Conservation (phyloP, 2,113 vertebrate genomes). For the Chaetops frenatus region DNA sequence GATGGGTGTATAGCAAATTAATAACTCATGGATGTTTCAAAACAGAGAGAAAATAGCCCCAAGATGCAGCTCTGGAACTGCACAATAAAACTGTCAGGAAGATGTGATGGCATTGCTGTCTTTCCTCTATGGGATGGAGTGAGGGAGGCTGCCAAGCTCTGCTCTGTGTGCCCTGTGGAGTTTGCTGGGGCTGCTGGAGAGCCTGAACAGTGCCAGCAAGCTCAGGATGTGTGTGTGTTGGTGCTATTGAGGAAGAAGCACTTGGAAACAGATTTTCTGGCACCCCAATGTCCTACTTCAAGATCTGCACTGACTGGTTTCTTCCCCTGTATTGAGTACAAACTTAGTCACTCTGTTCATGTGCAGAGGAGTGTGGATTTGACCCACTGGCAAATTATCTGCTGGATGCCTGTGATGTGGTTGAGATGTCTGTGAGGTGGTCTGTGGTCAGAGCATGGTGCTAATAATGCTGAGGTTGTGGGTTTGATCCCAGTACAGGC, state of each 20-base stretch:
- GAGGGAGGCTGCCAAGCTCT: not conserved
- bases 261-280: not conserved
- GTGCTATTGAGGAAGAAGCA: not conserved
- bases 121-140: not conserved
- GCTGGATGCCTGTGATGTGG: not conserved
- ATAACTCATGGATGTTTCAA: not conserved
- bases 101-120: not conserved
- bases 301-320: not conserved
- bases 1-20: not conserved
- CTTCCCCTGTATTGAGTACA: not conserved
- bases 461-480: too few species aligned
- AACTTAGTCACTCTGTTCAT: not conserved
- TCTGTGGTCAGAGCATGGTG: not conserved
- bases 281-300: not conserved
- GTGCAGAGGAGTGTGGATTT: not conserved
- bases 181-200: not conserved
- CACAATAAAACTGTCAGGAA: not conserved
- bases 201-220: not conserved
- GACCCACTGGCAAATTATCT: not conserved
- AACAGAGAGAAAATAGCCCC: not conserved
- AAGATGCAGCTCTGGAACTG: not conserved
- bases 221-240: not conserved
- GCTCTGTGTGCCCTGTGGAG: not conserved
- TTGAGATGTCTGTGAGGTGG: not conserved
- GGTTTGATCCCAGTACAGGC: not conserved